Evolutionary conservation across 64 coral and sea anemone species (phyloP).

Genomic region (Pachyseris speciosa): DNA sequence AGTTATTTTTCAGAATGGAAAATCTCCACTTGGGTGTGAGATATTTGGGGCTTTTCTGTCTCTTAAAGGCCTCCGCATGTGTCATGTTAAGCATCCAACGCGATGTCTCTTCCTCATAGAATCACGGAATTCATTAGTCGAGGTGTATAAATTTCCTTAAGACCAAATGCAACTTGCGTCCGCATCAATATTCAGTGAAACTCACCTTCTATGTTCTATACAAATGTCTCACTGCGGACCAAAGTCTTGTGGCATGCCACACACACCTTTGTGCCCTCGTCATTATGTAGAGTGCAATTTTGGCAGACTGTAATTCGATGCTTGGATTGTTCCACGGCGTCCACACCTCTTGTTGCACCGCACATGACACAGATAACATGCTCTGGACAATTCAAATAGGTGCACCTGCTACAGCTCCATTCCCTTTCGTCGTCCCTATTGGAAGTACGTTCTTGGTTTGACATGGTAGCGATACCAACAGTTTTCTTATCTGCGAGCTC

Average conservation of each 20-base stretch:
- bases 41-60: no score
- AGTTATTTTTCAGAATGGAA: no score
- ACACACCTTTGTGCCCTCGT: not conserved
- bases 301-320: not conserved
- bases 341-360: not conserved
- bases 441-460: not conserved
- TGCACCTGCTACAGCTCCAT: constrained; percentile 7
- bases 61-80: no score
- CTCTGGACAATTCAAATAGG: not conserved
- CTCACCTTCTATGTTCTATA: no score
- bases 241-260: not conserved
- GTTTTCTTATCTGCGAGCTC: not conserved
- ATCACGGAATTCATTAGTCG: no score
- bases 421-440: not conserved
- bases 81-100: no score
- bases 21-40: no score
- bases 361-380: not conserved
- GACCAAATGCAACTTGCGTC: no score
- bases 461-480: not conserved
- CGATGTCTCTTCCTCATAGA: no score
- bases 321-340: not conserved
- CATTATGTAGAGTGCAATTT: not conserved
- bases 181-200: no score
- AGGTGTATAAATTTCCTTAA: no score
- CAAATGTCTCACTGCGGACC: not conserved